These are phyloP conservation scores for Ericerus pela DNA, from an alignment of 1,140 invertebrate species.

Conservation along the genomic window DNA sequence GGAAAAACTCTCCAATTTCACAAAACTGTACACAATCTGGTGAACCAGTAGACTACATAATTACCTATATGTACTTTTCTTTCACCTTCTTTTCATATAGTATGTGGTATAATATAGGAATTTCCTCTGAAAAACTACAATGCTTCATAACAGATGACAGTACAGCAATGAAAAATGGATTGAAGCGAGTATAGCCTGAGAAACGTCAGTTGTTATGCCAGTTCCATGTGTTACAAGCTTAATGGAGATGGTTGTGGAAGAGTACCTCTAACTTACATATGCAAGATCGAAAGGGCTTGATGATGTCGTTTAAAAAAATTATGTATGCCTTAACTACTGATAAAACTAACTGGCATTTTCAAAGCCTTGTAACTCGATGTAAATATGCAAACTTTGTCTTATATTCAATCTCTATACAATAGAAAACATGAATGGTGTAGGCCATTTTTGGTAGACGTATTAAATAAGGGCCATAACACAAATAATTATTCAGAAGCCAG, in stretches of 20 bases:
- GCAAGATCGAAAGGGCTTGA: constrained; percentile 3
- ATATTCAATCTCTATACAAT: neutral
- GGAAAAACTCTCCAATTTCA: neutral
- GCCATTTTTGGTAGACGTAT: no score
- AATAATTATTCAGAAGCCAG: constrained; percentile 11
- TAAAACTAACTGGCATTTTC: neutral
- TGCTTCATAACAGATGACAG: constrained; percentile 13
- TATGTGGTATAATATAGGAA: no score
- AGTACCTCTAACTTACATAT: neutral
- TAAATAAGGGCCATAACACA: neutral
- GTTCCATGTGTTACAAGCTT: constrained; percentile 13
- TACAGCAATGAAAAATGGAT: constrained; percentile 6
- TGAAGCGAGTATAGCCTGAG: constrained; percentile 5
- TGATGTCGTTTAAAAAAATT: constrained; percentile 5
- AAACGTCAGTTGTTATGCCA: neutral
- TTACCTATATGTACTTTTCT: neutral
- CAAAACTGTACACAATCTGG: neutral
- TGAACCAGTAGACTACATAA: neutral
- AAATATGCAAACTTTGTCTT: neutral
- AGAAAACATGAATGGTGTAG: neutral
- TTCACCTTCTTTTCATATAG: neutral
- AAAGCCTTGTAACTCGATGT: neutral
- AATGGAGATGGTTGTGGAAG: constrained; percentile 12
- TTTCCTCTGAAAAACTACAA: no score
- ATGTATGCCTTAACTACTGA: neutral